Base-by-base conservation (phyloP, 2,797 vertebrate genomes). In the Varecia variegata region DNA sequence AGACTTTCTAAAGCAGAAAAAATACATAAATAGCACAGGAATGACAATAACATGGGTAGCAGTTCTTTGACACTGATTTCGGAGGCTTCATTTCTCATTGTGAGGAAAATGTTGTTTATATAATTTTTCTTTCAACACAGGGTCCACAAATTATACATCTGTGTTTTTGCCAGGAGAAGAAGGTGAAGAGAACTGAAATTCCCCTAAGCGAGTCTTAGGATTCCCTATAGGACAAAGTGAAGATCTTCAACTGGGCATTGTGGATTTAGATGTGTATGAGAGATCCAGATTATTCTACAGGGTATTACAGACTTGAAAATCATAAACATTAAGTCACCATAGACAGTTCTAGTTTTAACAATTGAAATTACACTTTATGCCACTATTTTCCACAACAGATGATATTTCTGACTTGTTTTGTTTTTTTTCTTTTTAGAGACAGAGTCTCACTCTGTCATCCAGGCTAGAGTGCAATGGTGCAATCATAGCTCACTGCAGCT, bases 161-260 rank as follows among this genome's bases (percentile, higher is more conserved):
- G 5, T 11, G 6, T 7, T 70, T 50, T 85, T 89, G 12, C n/a
- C 47, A 45, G 23, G 35, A 81, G 25, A 79, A 13, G 23, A 73
- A 50, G 5, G 7, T 15, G 0, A 56, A 21, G 54, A 81, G 18
- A 68, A 32, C 25, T 77, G 35, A 87, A 91, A 83, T 62, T 93
- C 70, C 85, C 85, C 14, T 68, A 40, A 35, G 30, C 88, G 14
- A 0, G 8, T 7, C 5, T 43, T 43, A 32, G 25, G 35, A 81
- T 74, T 90, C 77, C 43, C 93, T 47, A 25, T 60, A 76, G 93
- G 23, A 67, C 43, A 27, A 80, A 93, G 11, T 4, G 60, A 82
- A 85, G 25, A 30, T 89, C 10, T 70, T 79, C 62, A 67, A 60
- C n/a, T 60, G 84, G 76, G 52, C 58, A 92, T 52, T 90, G 45